Evolutionary conservation across 2,113 vertebrate genomes (phyloP), one percentile per base, ranked within the genome.

Genomic region (Atrichornis clamosus): DNA sequence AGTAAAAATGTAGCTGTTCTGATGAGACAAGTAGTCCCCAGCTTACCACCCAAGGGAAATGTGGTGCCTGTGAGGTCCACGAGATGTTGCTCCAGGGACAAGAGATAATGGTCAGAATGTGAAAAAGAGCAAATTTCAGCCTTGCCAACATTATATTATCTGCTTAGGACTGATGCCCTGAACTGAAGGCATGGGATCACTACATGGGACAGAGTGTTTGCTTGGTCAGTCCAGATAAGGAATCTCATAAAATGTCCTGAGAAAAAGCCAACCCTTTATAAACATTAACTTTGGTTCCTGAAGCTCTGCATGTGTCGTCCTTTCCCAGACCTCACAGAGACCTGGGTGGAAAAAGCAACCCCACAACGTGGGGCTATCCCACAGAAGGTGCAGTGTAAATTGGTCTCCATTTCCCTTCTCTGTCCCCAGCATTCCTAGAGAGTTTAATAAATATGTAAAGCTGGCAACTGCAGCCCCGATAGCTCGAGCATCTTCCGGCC

Each of bases 401-500:
- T 72, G 49, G 60, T 67, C 79, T 68, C 89, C 39, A 15, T 49
- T 89, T 92, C 86, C 80, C 85, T 81, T 30, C 79, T 92, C 95
- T 78, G 42, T 19, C 89, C 60, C 56, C 91, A 93, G 82, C 92
- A 95, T 95, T 94, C 95, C 93, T 97, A 74, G 87, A 93, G 75
- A 95, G 91, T 96, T 97, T 96, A 97, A 96, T 96, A 94, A 96
- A 97, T 95, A 92, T 95, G 96, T 96, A 97, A 97, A 96, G 75
- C 87, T 95, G 18, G 14, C 41, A 84, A 90, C 75, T 26, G 33
- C 89, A 88, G 88, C 58, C 62, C 79, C 2, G 78, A 97, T 87
- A 93, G 90, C 95, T 80, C 47, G 49, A 97, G 96, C 97, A 98
- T 97, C 97, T 95, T 97, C 98, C 95, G 93, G 96, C 97, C 97